These are phyloP conservation scores for Gibbula magus DNA, from an alignment of 2,888 invertebrate species.

Conservation along the genomic window DNA sequence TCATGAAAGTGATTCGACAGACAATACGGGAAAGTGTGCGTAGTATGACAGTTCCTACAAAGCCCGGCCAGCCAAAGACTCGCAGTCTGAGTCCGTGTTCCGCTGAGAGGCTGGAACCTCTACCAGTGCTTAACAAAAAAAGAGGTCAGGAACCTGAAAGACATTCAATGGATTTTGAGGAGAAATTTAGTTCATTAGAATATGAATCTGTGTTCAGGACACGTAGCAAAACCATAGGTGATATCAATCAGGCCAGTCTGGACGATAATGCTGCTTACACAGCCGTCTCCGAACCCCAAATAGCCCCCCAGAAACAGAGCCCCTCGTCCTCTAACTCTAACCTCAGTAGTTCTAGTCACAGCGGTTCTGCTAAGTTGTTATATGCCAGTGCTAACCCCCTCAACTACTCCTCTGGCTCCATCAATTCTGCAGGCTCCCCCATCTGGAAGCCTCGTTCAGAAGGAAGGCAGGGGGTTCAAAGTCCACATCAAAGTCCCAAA, in stretches of 20 bases:
- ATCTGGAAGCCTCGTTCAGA: conserved; percentile 85
- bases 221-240: conserved; percentile 93
- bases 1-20: conserved; percentile 96
- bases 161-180: conserved; percentile 83
- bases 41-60: conserved; percentile 92
- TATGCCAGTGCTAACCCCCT: conserved; percentile 95
- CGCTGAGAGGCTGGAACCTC: conserved; percentile 10
- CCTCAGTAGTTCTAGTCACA: conserved; percentile 64
- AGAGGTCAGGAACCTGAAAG: conserved; percentile 58
- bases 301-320: conserved; percentile 45
- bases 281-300: conserved; percentile 50
- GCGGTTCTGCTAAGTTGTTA: conserved; percentile 83
- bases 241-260: conserved; percentile 80
- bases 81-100: conserved; percentile 22
- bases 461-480: conserved; percentile 20
- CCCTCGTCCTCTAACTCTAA: conserved; percentile 67
- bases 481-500: conserved; percentile 25
- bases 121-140: conserved; percentile 47
- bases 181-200: conserved; percentile 81
- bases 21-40: conserved; percentile 97
- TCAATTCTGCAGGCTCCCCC: conserved; percentile 87
- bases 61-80: conserved; percentile 37
- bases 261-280: conserved; percentile 53
- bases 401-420: conserved; percentile 85
- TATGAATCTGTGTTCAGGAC: conserved; percentile 81